A percentile compares a stretch with the other conserved stretches of the same genome.
These are phyloP conservation scores for Popillia japonica DNA, from an alignment of 1,140 invertebrate species.

Conservation along the genomic window DNA sequence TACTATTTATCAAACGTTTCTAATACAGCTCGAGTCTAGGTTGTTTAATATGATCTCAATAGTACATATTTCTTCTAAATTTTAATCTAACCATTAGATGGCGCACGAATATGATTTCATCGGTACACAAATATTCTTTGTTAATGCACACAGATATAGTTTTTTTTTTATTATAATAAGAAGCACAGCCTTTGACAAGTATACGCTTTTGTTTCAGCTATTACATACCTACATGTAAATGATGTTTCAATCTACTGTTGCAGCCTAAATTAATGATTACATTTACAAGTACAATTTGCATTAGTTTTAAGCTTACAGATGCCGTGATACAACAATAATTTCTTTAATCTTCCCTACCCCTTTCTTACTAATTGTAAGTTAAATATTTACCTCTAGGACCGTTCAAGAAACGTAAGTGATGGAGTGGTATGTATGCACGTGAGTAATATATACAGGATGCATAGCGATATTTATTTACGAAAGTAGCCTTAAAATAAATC, in stretches of 20 bases:
- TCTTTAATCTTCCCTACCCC: constrained; percentile 22
- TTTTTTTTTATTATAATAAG: background rate
- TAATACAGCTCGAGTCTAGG: too few relatives aligned
- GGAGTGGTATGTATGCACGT: background rate
- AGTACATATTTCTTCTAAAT: too few relatives aligned
- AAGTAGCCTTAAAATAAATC: background rate
- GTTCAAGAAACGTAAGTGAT: background rate
- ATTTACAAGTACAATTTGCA: background rate
- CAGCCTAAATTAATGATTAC: background rate
- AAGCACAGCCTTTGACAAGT: constrained; percentile 17
- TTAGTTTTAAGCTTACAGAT: background rate
- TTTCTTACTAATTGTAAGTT: background rate
- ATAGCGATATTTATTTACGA: constrained; percentile 3
- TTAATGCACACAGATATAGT: too few relatives aligned
- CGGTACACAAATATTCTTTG: too few relatives aligned
- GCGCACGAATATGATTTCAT: too few relatives aligned
- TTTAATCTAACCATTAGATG: too few relatives aligned
- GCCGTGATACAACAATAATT: background rate
- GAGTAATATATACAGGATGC: constrained; percentile 26
- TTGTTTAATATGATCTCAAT: too few relatives aligned
- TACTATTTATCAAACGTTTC: too few relatives aligned
- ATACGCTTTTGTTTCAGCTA: constrained; percentile 10
- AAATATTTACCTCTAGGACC: constrained; percentile 12
- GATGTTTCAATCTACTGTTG: background rate
- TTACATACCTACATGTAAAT: background rate